These are phyloP conservation scores for Drosophila nannoptera DNA, from an alignment of 1,140 invertebrate genomes.

Conservation along the genomic window DNA sequence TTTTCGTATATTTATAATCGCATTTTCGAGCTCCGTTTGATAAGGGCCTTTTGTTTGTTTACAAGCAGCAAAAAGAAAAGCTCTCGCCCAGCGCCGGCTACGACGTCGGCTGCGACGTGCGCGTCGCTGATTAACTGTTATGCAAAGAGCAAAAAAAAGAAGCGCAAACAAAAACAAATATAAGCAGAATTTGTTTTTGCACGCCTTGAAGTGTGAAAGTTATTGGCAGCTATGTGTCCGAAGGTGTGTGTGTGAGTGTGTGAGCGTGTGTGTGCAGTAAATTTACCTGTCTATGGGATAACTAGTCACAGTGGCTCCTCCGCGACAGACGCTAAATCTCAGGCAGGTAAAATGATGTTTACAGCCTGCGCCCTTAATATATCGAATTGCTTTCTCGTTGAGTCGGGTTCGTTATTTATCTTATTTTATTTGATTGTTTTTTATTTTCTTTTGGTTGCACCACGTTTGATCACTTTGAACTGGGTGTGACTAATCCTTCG, in stretches of 20 bases:
- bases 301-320: constrained; percentile 35
- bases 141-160: constrained; percentile 10
- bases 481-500: constrained; percentile 64
- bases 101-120: not conserved
- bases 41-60: constrained; percentile 46
- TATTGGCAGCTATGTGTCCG: constrained; percentile 17
- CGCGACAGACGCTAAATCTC: constrained; percentile 19
- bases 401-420: constrained; percentile 24
- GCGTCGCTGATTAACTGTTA: constrained; percentile 30
- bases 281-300: constrained; percentile 31
- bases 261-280: constrained; percentile 5
- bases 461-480: constrained; percentile 39
- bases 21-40: constrained; percentile 14
- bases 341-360: constrained; percentile 2
- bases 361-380: constrained; percentile 21
- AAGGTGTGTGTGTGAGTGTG: not conserved
- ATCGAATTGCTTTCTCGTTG: constrained; percentile 19
- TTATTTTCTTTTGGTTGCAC: constrained; percentile 46
- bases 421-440: constrained; percentile 1
- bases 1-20: constrained; percentile 23
- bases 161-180: not conserved
- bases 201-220: constrained; percentile 36
- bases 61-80: constrained; percentile 10
- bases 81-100: constrained; percentile 1
- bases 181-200: constrained; percentile 5